Base-by-base conservation (phyloP, 2,797 vertebrate species). In the Sebastes minor region DNA sequence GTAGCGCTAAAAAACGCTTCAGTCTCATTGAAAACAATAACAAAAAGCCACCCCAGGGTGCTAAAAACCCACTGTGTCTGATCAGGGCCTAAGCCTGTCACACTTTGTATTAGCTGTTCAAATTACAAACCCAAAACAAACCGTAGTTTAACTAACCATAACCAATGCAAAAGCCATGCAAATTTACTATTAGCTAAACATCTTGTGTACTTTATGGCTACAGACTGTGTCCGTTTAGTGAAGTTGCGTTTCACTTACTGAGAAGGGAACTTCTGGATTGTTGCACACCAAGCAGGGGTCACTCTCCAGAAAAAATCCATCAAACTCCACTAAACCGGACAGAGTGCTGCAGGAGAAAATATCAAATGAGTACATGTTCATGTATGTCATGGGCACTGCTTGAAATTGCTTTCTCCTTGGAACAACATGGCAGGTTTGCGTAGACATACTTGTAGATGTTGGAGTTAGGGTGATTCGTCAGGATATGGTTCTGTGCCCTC, bases 401-500 rank as follows among this genome's bases (percentile, higher is more conserved):
- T 32, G 1, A 46, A 30, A 22, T 16, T 57, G 5, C 5, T 42
- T 28, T 72, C 6, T 67, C 2, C 18, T 71, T 53, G 10, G 5
- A 11, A 52, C 18, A 12, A 63, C 2, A 72, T 1, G 35, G 38
- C 2, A 16, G n/a, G 8, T 61, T 59, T 74, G 1, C 20, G n/a
- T 20, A 61, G 35, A 89, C 97, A 93, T 95, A 99, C 99, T 97
- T 99, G 95, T 99, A 99, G 89, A 99, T 99, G 93, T 99, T 99
- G 67, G 99, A 99, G 96, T 99, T 99, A 2, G 99, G 99, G 78
- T 99, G 99, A 93, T 99, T 99, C 81, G 98, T 99, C 80, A 99
- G 96, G 81, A 98, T 99, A 88, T 99, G 98, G 94, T 99, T 99
- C 84, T 99, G 99, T 72, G 98, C 97, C 72, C 98, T 94, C 62